Conservation (phyloP, 2,888 invertebrate species). For the Leptarthrus brevirostris region DNA sequence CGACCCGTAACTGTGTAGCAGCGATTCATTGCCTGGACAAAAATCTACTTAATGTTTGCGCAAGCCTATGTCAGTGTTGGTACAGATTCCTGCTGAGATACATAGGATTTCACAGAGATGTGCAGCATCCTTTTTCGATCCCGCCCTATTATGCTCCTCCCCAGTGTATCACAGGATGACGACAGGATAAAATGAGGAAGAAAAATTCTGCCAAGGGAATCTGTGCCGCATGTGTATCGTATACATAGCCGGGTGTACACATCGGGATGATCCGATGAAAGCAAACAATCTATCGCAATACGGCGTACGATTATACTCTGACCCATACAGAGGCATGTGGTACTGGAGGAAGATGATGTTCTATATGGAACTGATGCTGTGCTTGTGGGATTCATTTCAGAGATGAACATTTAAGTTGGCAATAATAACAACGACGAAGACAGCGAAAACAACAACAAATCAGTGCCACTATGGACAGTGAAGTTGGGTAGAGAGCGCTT, state of each 20-base stretch:
- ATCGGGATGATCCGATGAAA: constrained; percentile 42
- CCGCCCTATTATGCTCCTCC: constrained; percentile 57
- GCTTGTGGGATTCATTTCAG: constrained; percentile 26
- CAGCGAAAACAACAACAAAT: constrained; percentile 39
- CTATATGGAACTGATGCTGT: constrained; percentile 31
- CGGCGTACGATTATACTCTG: neutral
- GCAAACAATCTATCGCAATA: constrained; percentile 39
- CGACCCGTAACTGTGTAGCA: constrained; percentile 49
- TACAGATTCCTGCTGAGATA: constrained; percentile 38
- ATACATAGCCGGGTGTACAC: constrained; percentile 31
- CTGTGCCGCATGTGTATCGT: constrained; percentile 27
- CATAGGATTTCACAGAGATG: constrained; percentile 37
- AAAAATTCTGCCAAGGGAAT: constrained; percentile 43
- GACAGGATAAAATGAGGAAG: constrained; percentile 48
- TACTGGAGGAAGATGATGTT: constrained; percentile 18
- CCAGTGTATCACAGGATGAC: constrained; percentile 50
- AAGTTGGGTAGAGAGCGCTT: constrained; percentile 24
- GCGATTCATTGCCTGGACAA: constrained; percentile 35
- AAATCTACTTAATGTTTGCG: constrained; percentile 48
- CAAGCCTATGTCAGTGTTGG: constrained; percentile 48
- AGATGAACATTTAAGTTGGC: constrained; percentile 44
- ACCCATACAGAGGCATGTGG: neutral
- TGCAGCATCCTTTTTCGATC: constrained; percentile 54
- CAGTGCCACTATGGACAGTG: constrained; percentile 14
- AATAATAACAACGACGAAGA: constrained; percentile 42